These are phyloP conservation scores for Dromaius novaehollandiae DNA, from an alignment of 2,113 vertebrate genomes.

Conservation along the genomic window DNA sequence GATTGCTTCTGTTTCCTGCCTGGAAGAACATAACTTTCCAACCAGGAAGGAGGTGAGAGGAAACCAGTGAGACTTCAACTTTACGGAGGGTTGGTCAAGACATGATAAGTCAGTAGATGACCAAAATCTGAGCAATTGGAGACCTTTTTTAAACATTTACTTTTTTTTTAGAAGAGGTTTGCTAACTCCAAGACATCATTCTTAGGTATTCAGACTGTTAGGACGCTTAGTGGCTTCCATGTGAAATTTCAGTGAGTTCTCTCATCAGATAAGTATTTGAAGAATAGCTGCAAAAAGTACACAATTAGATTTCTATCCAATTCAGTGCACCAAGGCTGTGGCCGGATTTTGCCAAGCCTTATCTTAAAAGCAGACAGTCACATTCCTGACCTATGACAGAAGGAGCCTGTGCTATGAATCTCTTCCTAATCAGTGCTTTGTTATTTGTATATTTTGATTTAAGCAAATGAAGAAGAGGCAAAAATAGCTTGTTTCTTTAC, in stretches of 20 bases:
- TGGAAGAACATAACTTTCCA: conserved; percentile 1
- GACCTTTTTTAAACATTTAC: background rate
- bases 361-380: conserved; percentile 35
- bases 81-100: background rate
- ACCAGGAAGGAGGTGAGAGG: background rate
- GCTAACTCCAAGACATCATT: background rate
- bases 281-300: background rate
- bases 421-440: background rate
- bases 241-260: background rate
- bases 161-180: background rate
- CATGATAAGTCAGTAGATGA: background rate
- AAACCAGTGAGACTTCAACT: background rate
- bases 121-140: background rate
- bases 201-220: background rate
- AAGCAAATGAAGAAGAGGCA: background rate
- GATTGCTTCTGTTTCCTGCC: conserved; percentile 2
- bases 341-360: conserved; percentile 3
- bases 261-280: conserved; percentile 40
- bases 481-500: background rate
- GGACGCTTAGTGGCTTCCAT: background rate
- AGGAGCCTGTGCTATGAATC: background rate
- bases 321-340: background rate
- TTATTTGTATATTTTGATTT: background rate
- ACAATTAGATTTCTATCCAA: background rate
- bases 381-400: conserved; percentile 38